Conservation (phyloP, 2,888 invertebrate genomes). For the Pyrrhopygopsis socrates region DNA sequence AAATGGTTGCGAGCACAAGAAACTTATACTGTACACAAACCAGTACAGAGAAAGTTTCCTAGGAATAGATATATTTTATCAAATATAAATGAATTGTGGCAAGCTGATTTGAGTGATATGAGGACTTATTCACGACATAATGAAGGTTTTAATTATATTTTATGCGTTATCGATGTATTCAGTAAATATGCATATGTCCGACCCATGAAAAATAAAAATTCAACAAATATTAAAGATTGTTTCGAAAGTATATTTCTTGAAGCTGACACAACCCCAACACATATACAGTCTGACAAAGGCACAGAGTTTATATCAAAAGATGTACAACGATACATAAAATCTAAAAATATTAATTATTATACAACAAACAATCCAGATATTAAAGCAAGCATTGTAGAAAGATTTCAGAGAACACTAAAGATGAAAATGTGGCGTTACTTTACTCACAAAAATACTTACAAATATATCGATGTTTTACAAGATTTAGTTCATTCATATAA, state of each 20-base stretch:
- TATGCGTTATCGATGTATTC: slow-evolving; percentile 82
- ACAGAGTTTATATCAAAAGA: background rate
- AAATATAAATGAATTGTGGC: slow-evolving; percentile 82
- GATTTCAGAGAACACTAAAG: too few species aligned
- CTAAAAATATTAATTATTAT: background rate
- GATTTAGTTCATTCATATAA: background rate
- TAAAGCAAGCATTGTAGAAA: too few species aligned
- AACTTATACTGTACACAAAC: slow-evolving; percentile 81
- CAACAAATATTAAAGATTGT: slow-evolving; percentile 65
- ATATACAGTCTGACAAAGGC: background rate
- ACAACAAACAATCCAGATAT: background rate
- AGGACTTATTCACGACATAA: slow-evolving; percentile 76
- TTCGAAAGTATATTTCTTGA: background rate
- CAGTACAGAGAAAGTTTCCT: slow-evolving; percentile 70
- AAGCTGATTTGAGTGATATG: slow-evolving; percentile 80
- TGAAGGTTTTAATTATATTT: slow-evolving; percentile 75
- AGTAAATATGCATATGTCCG: slow-evolving; percentile 76
- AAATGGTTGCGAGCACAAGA: slow-evolving; percentile 81
- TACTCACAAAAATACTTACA: too few species aligned
- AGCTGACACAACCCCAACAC: background rate
- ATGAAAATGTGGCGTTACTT: too few species aligned
- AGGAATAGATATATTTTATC: slow-evolving; percentile 80
- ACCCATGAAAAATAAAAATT: slow-evolving; percentile 73
- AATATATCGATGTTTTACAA: background rate
- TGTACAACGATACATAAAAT: background rate